A percentile compares a stretch with the other conserved stretches of the same genome.
phyloP scores from a whole-genome alignment of 2,888 invertebrate genomes.

The Latrodectus elegans region DNA sequence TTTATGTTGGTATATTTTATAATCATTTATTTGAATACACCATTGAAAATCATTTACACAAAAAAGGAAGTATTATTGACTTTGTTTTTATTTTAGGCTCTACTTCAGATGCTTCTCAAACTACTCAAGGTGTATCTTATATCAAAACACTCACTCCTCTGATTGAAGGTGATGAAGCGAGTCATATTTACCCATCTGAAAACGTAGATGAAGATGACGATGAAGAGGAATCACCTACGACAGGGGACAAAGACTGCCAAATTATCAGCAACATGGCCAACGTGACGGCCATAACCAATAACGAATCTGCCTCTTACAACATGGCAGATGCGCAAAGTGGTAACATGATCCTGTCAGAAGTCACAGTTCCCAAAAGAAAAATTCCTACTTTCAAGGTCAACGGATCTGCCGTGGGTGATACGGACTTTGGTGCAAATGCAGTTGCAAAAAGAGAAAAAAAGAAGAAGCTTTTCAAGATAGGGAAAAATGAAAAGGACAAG shows the following conservation, averaged over 20 bases:
- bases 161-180: conserved; percentile 52
- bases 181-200: conserved; percentile 59
- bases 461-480: conserved; percentile 71
- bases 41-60: no score
- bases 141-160: conserved; percentile 41
- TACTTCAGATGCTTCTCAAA: not conserved
- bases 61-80: no score
- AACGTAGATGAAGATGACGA: conserved; percentile 79
- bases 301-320: not conserved
- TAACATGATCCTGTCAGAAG: not conserved
- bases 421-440: not conserved
- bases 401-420: conserved; percentile 35
- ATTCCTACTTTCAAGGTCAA: conserved; percentile 44
- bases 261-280: conserved; percentile 46
- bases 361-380: not conserved
- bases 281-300: not conserved
- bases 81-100: conserved; percentile 20
- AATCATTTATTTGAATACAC: no score
- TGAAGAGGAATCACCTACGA: conserved; percentile 87
- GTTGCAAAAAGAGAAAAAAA: conserved; percentile 12
- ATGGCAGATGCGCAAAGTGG: not conserved
- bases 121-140: conserved; percentile 14
- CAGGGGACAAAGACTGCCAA: conserved; percentile 72
- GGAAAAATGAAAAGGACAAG: conserved; percentile 91
- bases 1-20: no score